These are phyloP conservation scores for Rhinogobius similis DNA, from an alignment of 2,113 vertebrate genomes.

Conservation along the genomic window DNA sequence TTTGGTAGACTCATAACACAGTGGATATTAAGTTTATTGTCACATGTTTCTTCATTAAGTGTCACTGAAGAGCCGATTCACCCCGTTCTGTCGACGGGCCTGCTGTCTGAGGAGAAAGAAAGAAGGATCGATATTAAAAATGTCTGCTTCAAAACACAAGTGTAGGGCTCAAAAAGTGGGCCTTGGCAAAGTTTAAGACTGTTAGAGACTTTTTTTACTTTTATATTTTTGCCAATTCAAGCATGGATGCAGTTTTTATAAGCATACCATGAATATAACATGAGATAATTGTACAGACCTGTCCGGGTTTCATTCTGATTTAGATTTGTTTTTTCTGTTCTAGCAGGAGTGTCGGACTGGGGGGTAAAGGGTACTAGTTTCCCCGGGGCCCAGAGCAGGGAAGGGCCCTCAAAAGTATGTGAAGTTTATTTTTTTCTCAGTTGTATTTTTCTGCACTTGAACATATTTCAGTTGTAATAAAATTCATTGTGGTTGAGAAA, in stretches of 20 bases:
- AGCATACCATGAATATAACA: background rate
- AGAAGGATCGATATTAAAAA: background rate
- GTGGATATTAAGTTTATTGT: constrained; percentile 25
- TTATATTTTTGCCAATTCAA: background rate
- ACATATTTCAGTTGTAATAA: too few relatives aligned
- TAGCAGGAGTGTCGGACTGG: too few relatives aligned
- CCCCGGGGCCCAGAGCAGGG: too few relatives aligned
- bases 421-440: too few relatives aligned
- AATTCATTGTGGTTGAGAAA: too few relatives aligned
- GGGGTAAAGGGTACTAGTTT: too few relatives aligned
- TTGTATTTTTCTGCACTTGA: too few relatives aligned
- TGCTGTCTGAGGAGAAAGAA: background rate
- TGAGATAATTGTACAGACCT: background rate
- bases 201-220: background rate
- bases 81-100: constrained; percentile 22
- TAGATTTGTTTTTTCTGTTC: too few relatives aligned
- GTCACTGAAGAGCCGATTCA: constrained; percentile 6
- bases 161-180: background rate
- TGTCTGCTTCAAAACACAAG: too few relatives aligned
- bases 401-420: too few relatives aligned
- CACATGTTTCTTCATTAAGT: constrained; percentile 28
- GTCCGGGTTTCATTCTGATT: background rate
- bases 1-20: constrained; percentile 15
- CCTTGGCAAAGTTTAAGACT: background rate
- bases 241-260: background rate